phyloP scores from a whole-genome alignment of 2,797 vertebrate genomes.

The Acrossocheilus wenchowensis region DNA sequence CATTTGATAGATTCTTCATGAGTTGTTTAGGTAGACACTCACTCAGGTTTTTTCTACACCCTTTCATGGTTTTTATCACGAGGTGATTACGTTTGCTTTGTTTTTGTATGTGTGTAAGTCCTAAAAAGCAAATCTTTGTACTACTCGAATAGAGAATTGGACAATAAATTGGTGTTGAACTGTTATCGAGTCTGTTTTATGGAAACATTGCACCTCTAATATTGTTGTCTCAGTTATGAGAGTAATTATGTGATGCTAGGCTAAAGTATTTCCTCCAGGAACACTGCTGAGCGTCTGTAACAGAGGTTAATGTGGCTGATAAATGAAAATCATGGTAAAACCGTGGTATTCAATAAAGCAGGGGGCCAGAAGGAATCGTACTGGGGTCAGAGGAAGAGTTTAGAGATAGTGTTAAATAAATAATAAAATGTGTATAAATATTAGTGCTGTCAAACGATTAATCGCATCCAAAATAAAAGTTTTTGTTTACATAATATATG shows the following conservation, averaged over 20 bases:
- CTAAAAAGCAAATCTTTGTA: conserved; percentile 8
- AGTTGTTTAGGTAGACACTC: conserved; percentile 16
- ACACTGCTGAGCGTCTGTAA: neutral
- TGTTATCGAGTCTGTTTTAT: neutral
- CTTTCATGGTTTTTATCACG: conserved; percentile 20
- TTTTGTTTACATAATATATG: too few relatives aligned
- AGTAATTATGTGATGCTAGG: neutral
- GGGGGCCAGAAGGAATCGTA: too few relatives aligned
- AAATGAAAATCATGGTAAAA: too few relatives aligned
- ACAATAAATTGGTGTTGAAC: conserved; percentile 36
- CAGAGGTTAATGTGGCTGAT: neutral
- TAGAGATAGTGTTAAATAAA: neutral
- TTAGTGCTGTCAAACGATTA: too few relatives aligned
- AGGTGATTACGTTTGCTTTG: neutral
- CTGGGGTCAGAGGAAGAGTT: too few relatives aligned
- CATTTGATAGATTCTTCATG: neutral
- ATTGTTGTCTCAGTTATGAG: neutral
- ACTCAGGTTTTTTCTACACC: conserved; percentile 40
- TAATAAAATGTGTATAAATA: too few relatives aligned
- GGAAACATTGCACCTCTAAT: neutral
- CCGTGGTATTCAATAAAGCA: too few relatives aligned
- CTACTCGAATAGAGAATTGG: neutral
- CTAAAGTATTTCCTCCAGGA: too few relatives aligned
- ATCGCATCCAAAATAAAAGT: too few relatives aligned
- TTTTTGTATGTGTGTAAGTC: conserved; percentile 5